A percentile compares a stretch with the other conserved stretches of the same genome.
phyloP scores from a whole-genome alignment of 1,140 invertebrate genomes.

The Parapsyche elsis region DNA sequence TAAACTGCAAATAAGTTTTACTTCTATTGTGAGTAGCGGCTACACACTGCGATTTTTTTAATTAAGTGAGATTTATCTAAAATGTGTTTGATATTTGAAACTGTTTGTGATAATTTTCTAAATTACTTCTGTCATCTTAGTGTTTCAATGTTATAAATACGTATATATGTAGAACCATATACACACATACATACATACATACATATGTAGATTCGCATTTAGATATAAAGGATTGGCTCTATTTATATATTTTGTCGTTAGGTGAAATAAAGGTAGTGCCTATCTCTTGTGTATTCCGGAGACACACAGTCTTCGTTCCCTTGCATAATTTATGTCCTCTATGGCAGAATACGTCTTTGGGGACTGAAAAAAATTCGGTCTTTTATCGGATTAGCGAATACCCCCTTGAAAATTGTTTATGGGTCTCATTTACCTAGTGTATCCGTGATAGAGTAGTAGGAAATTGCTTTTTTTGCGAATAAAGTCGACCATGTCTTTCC shows the following conservation, averaged over 20 bases:
- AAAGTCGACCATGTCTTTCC: not conserved
- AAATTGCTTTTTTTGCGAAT: constrained; percentile 10
- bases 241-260: no score
- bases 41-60: no score
- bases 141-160: no score
- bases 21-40: no score
- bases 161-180: not conserved
- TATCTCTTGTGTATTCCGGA: constrained; percentile 3
- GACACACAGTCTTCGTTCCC: not conserved
- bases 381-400: constrained; percentile 18
- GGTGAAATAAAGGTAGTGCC: not conserved
- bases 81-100: no score
- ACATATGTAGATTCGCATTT: not conserved
- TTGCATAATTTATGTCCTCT: constrained; percentile 16
- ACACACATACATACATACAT: not conserved
- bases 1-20: no score
- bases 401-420: constrained; percentile 27
- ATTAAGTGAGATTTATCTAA: no score
- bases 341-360: no score
- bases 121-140: no score
- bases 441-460: constrained; percentile 14
- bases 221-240: no score
- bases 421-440: not conserved
- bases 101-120: no score
- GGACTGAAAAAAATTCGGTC: not conserved